Base-by-base conservation (phyloP, 2,113 vertebrate genomes). In the Balaeniceps rex region DNA sequence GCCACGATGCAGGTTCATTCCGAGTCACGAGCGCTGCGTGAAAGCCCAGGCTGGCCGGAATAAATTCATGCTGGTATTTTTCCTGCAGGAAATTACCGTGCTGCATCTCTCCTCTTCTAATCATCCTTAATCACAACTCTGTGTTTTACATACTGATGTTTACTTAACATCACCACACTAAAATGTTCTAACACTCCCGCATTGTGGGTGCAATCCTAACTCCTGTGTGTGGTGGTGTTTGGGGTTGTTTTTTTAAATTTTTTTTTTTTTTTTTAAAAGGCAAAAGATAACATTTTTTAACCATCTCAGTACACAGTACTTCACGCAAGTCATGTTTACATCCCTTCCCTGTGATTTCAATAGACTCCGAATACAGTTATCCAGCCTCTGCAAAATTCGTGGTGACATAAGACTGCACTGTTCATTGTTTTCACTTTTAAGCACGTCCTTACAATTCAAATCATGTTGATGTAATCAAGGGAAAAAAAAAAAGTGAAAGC, bases 111-210 rank as follows among this genome's bases (percentile, higher is more conserved):
- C 40, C 38, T 83, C 47, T 51, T 51, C 42, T 31, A 4, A n/a
- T 21, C 4, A 0, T n/a, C 83, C 77, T 40, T 40, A 75, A 58
- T 26, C 77, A 26, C 80, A 68, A 2, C 47, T 57, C 76, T 10
- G 17, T 22, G 3, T 15, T 60, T 70, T 4, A 5, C 46, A 31
- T 0, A 0, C 24, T 29, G 49, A 16, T 22, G 29, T n/a, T 65
- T 49, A 19, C 68, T 60, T 19, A 28, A 7, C 4, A 0, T 14
- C 68, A 31, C 4, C 8, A 0, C 6, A 9, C 26, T 24, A 6
- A 13, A 44, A 24, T 3, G 12, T 15, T 15, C 25, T 19, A 38
- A 19, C 19, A 2, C 0, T 1, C 19, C n/a, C 5, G 8, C 8
- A 2, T 0, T 9, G 34, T 2, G 44, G 68, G 19, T 42, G 28